Evolutionary conservation across 2,113 vertebrate genomes (phyloP), one percentile per base, ranked within the genome.

Genomic region (Cavia aperea): DNA sequence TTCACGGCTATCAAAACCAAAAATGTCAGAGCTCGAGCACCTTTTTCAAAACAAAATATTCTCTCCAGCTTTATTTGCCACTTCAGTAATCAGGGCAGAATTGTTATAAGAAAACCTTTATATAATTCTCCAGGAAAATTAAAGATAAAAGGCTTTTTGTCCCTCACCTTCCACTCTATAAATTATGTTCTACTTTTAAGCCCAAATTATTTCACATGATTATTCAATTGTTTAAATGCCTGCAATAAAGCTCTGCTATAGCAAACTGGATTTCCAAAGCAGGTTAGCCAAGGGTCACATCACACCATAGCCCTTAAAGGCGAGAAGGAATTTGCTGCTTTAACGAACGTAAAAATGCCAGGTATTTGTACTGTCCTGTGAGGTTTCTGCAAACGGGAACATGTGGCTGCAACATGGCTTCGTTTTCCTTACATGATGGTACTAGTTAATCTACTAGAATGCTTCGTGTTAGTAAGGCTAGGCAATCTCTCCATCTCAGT

Each of bases 401-500:
- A 94, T 94, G 97, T 95, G 97, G 97, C 96, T 97, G 97, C 97
- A 97, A 97, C 98, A 98, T 98, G 98, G 98, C 98, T 98, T 98
- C 97, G 95, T 97, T 98, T 98, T 97, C 98, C 98, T 97, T 97
- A 97, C 97, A 89, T 36, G 97, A 97, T 97, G 97, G 97, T 97
- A 94, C 97, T 97, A 96, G 97, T 96, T 96, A 95, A 95, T 96
- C 95, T 95, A 96, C 96, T 94, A 96, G 95, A 93, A 94, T 92
- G 95, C 97, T 97, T 96, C 96, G 97, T 89, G 94, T 97, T 97
- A 97, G 97, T 97, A 97, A 97, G 98, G 97, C 97, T 96, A 95
- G 96, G 96, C 96, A 95, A 90, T 85, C 95, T 95, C 96, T 97
- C 95, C 97, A 92, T 97, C 97, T 96, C 96, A 97, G 97, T 94